Percentiles rank a stretch among this genome's conserved stretches.
Evolutionary conservation across 2,113 vertebrate genomes (phyloP).

Genomic region (Hyla sarda): DNA sequence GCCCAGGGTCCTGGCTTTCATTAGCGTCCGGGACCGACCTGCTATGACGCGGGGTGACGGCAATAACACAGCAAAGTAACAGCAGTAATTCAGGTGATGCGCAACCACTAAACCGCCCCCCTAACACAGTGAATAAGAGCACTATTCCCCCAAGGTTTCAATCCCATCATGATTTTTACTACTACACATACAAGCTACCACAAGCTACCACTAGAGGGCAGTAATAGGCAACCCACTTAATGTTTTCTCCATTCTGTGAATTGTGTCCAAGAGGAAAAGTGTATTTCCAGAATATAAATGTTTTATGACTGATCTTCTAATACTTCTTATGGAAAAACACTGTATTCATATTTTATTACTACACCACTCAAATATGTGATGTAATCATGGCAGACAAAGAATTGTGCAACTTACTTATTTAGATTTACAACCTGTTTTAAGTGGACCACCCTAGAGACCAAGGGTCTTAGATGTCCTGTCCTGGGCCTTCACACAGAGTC

Average conservation of each 20-base stretch:
- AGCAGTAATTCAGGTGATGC: no score
- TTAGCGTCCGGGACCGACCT: no score
- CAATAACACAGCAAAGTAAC: no score
- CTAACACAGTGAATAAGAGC: no score
- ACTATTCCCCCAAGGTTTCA: no score
- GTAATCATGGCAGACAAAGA: not conserved
- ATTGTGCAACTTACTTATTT: not conserved
- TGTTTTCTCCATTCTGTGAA: not conserved
- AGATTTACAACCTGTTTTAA: not conserved
- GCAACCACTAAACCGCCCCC: no score
- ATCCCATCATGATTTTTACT: not conserved
- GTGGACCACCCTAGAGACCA: not conserved
- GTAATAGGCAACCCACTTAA: no score
- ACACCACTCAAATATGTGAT: not conserved
- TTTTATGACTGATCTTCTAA: not conserved
- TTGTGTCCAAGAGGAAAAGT: not conserved
- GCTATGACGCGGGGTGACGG: no score
- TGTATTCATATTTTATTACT: conserved; percentile 7
- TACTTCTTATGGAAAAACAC: not conserved
- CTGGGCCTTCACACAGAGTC: not conserved
- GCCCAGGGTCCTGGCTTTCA: no score
- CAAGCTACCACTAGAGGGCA: not conserved
- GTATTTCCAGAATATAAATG: not conserved
- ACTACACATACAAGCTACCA: no score
- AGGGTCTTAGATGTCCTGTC: not conserved